Conservation (phyloP, 2,113 vertebrate species). For the Paraplagusia blochii region DNA sequence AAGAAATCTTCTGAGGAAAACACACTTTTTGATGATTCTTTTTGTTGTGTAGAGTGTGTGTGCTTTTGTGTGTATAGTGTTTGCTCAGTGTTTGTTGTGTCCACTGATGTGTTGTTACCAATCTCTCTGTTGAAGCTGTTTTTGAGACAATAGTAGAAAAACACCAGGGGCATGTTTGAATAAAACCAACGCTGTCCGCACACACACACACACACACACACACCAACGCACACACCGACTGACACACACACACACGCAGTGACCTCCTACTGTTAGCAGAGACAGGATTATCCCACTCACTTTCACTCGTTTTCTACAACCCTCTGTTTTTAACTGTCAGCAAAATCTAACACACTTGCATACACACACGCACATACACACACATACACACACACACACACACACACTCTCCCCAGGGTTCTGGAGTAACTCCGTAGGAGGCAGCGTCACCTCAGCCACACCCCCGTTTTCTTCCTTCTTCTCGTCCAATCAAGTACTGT, state of each 20-base stretch:
- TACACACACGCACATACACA: constrained; percentile 12
- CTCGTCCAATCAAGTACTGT: constrained; percentile 44
- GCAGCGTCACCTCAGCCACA: constrained; percentile 55
- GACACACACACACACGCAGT: constrained; percentile 15
- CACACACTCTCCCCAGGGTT: constrained; percentile 49
- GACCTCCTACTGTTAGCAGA: constrained; percentile 40
- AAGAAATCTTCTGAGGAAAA: no score
- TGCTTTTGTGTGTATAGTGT: no score
- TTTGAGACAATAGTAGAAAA: no score
- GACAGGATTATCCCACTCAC: constrained; percentile 43
- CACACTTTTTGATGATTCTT: no score
- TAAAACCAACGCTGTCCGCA: no score
- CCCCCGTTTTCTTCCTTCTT: constrained; percentile 43
- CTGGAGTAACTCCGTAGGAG: constrained; percentile 58
- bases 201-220: background rate
- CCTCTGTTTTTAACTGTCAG: constrained; percentile 27
- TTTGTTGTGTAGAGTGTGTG: no score
- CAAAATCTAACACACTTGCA: constrained; percentile 35
- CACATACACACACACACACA: constrained; percentile 4
- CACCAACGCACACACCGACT: background rate
- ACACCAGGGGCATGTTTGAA: no score
- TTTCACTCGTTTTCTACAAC: constrained; percentile 14
- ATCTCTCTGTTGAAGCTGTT: no score
- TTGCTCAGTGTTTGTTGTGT: no score
- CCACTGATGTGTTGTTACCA: no score